Evolutionary conservation across 2,797 vertebrate species (phyloP).

Genomic region (Sebastes matsubarae): DNA sequence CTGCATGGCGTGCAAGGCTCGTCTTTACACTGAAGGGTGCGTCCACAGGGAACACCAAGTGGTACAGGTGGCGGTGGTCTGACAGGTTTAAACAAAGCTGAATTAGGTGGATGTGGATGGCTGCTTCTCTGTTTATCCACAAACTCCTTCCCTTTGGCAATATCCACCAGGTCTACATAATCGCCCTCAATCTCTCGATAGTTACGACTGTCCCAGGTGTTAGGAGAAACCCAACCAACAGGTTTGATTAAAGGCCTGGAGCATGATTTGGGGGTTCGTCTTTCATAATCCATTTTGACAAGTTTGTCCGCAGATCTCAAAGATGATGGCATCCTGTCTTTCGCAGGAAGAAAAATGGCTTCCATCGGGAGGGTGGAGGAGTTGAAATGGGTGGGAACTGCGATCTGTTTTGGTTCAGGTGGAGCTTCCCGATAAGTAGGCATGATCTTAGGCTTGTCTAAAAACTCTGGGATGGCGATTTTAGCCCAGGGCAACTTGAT

Average conservation of each 20-base stretch:
- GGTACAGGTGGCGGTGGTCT: constrained; percentile 64
- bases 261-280: constrained; percentile 52
- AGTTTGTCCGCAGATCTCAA: constrained; percentile 75
- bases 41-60: constrained; percentile 45
- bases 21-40: constrained; percentile 57
- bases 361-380: constrained; percentile 77
- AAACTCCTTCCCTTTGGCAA: constrained; percentile 77
- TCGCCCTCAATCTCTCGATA: constrained; percentile 89
- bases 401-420: constrained; percentile 45
- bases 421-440: constrained; percentile 46
- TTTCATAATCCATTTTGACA: constrained; percentile 84
- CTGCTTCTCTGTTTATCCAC: constrained; percentile 43
- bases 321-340: constrained; percentile 76
- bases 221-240: constrained; percentile 80
- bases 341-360: constrained; percentile 61
- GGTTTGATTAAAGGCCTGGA: constrained; percentile 75
- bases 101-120: constrained; percentile 39
- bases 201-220: constrained; percentile 78
- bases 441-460: constrained; percentile 80
- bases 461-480: constrained; percentile 89
- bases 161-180: constrained; percentile 91
- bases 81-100: constrained; percentile 67
- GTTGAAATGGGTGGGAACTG: constrained; percentile 56
- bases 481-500: constrained; percentile 86
- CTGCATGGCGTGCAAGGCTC: constrained; percentile 72